These are phyloP conservation scores for Bembecia ichneumoniformis DNA, from an alignment of 2,888 invertebrate species.

Conservation along the genomic window DNA sequence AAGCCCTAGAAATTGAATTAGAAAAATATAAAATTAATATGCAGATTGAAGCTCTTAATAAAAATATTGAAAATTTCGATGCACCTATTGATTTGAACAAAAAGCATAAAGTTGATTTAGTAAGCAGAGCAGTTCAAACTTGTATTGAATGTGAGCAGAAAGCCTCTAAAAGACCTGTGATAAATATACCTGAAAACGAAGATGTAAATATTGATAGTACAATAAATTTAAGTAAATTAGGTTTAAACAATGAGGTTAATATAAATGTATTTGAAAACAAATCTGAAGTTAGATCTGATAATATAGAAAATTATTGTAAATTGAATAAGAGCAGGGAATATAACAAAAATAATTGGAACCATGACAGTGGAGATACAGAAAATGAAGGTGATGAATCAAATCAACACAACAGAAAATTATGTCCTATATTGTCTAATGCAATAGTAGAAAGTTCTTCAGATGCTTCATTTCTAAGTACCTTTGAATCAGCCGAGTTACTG, in stretches of 20 bases:
- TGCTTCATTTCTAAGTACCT: constrained; percentile 44
- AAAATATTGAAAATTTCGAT: constrained; percentile 39
- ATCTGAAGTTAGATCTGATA: constrained; percentile 60
- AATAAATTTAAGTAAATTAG: constrained; percentile 53
- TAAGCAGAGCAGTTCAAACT: constrained; percentile 48
- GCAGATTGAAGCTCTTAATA: constrained; percentile 47
- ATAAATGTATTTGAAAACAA: constrained; percentile 29
- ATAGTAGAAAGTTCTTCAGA: constrained; percentile 44
- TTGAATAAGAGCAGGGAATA: constrained; percentile 65
- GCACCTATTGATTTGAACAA: constrained; percentile 29
- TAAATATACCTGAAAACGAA: constrained; percentile 58
- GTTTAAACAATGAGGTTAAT: constrained; percentile 33
- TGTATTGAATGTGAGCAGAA: constrained; percentile 31
- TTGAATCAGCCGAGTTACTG: constrained; percentile 32
- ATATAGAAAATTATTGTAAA: constrained; percentile 68
- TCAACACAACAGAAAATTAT: constrained; percentile 8
- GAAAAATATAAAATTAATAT: constrained; percentile 47
- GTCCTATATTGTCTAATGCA: constrained; percentile 10
- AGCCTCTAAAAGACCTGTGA: constrained; percentile 51
- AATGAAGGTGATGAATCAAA: constrained; percentile 16
- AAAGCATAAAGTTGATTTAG: constrained; percentile 26
- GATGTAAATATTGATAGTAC: constrained; percentile 49
- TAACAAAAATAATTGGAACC: constrained; percentile 36
- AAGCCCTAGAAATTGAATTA: constrained; percentile 51
- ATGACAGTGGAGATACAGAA: constrained; percentile 18